Conservation (phyloP, 2,113 vertebrate genomes). For the Glareola pratincola region DNA sequence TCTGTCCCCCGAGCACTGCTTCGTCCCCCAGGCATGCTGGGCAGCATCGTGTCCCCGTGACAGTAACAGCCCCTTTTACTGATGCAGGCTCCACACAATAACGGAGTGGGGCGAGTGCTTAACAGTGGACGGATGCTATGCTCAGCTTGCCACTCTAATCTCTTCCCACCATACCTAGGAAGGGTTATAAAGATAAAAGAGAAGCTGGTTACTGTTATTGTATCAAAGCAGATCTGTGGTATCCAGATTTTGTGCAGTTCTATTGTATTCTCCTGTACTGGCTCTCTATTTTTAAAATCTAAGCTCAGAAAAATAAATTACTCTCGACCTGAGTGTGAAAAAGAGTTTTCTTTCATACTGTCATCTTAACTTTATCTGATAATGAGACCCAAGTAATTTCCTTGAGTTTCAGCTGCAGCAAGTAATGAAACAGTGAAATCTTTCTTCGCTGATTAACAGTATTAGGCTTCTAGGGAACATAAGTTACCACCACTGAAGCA, state of each 20-base stretch:
- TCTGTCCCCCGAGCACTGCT: not conserved
- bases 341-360: conserved; percentile 43
- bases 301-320: conserved; percentile 49
- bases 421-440: conserved; percentile 55
- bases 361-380: conserved; percentile 62
- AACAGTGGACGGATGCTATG: fast-evolving
- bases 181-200: conserved; percentile 26
- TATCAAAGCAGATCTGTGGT: conserved; percentile 24
- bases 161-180: conserved; percentile 20
- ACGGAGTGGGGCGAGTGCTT: not conserved
- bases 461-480: conserved; percentile 11
- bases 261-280: not conserved
- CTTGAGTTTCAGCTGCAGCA: conserved; percentile 47
- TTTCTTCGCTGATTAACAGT: conserved; percentile 26
- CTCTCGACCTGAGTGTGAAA: conserved; percentile 12
- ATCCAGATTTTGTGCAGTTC: not conserved
- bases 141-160: conserved; percentile 2
- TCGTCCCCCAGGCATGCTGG: not conserved
- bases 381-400: conserved; percentile 52
- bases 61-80: not conserved
- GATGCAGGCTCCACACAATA: not conserved
- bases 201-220: not conserved
- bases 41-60: not conserved
- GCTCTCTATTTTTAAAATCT: conserved; percentile 37
- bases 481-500: not conserved